Conservation (phyloP, 2,113 vertebrate species). For the Benitochromis conjunctus region DNA sequence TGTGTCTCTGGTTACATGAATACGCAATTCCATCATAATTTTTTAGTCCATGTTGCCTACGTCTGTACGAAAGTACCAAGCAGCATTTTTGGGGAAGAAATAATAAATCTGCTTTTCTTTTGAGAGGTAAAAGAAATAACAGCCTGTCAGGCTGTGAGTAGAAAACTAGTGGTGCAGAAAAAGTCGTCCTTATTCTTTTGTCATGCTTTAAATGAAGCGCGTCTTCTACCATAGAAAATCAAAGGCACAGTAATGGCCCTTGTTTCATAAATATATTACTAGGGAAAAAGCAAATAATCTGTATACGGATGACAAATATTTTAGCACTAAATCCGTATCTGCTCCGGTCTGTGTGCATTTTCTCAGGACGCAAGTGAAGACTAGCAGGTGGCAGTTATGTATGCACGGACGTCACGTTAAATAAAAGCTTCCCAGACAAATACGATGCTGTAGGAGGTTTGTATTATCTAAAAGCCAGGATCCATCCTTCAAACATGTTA, state of each 20-base stretch:
- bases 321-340: background rate
- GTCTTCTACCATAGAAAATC: background rate
- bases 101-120: background rate
- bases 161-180: background rate
- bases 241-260: background rate
- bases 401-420: background rate
- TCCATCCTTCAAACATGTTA: conserved; percentile 27
- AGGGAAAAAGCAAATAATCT: background rate
- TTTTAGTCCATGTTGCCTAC: background rate
- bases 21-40: background rate
- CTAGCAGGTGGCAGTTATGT: background rate
- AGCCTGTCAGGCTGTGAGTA: background rate
- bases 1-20: background rate
- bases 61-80: background rate
- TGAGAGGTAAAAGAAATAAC: background rate
- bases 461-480: conserved; percentile 48
- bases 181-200: background rate
- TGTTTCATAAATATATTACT: background rate
- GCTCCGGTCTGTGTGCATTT: background rate
- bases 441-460: conserved; percentile 33
- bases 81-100: rapidly evolving
- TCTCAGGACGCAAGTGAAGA: background rate
- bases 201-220: background rate
- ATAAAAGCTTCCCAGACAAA: conserved; percentile 20
- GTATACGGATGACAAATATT: background rate